Base-by-base conservation (phyloP, 2,797 vertebrate species). In the Hybognathus amarus region DNA sequence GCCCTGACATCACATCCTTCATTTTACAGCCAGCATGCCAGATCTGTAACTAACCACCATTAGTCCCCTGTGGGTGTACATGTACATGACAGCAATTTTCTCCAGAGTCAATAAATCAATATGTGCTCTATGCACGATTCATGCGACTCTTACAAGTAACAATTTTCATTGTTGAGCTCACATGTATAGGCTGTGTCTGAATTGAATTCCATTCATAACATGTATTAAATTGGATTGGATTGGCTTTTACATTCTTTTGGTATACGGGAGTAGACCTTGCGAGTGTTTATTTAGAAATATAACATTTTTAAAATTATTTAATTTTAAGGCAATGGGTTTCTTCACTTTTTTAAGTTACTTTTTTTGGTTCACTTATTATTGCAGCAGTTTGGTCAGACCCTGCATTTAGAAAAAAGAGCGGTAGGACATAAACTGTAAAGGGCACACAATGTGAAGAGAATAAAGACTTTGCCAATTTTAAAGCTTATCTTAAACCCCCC, bases 41-140 rank as follows among this genome's bases (percentile, higher is more conserved):
- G 82, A 50, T 77, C 75, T 78, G 66, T 70, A 71, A 63, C 66
- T 56, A 52, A 67, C 75, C 75, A 64, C 54, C 42, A 64, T 83
- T 78, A 86, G 82, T 80, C 69, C 70, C 27, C 47, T 30, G 69
- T 82, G 82, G 75, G 20, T 56, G 52, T 36, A 36, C 71, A 73
- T 70, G 82, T 79, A 77, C 79, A 50, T 76, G 79, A 83, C 68
- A 82, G 67, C 74, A 82, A 79, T 79, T 83, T 75, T 75, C 36
- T 38, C 45, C 30, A 47, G 66, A 7, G 4, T 71, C 82, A 70
- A 84, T 79, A 69, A 84, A 74, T 79, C 83, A 85, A 85, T 85
- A 75, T 68, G 50, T 7, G 36, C 77, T 68, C 63, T 45, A 17
- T 67, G 52, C 42, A 18, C 7, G 30, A n/a, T 76, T 61, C 74